Evolutionary conservation across 1,140 invertebrate species (phyloP).

Genomic region (Armadillidium nasatum): DNA sequence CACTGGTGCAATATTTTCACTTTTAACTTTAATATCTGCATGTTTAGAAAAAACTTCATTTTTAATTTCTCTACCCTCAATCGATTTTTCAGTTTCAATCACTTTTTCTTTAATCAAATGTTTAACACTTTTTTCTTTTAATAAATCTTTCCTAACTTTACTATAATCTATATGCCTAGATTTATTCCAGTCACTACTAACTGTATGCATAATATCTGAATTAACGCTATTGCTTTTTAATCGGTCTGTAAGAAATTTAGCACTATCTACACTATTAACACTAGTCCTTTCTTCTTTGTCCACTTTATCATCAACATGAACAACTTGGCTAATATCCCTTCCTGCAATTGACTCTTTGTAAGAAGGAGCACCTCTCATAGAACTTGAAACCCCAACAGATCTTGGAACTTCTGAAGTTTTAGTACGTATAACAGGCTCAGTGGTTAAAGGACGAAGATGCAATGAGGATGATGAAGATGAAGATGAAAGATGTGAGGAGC

Average conservation of each 20-base stretch:
- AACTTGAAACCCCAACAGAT: too few relatives aligned
- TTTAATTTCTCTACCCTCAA: slow-evolving; percentile 32
- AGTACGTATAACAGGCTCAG: slow-evolving; percentile 32
- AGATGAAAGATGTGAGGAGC: slow-evolving; percentile 36
- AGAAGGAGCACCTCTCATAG: neutral
- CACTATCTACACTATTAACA: slow-evolving; percentile 5
- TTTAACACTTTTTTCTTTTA: slow-evolving; percentile 22
- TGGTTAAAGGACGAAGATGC: slow-evolving; percentile 35
- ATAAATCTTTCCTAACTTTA: slow-evolving; percentile 14
- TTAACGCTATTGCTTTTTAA: slow-evolving; percentile 20
- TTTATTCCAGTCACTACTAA: slow-evolving; percentile 35
- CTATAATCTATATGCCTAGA: slow-evolving; percentile 31
- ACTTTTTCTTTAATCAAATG: too few relatives aligned
- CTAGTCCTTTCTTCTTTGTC: neutral
- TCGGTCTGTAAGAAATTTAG: neutral
- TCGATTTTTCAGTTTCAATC: slow-evolving; percentile 12
- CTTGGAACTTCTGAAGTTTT: too few relatives aligned
- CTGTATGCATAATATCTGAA: slow-evolving; percentile 31
- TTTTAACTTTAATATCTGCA: slow-evolving; percentile 29
- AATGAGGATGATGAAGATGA: slow-evolving; percentile 28
- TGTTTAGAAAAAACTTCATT: slow-evolving; percentile 29
- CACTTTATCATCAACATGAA: neutral
- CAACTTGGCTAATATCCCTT: neutral
- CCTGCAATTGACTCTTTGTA: neutral
- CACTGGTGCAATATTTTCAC: too few relatives aligned